These are phyloP conservation scores for Podargus strigoides DNA, from an alignment of 2,797 vertebrate genomes.

Conservation along the genomic window DNA sequence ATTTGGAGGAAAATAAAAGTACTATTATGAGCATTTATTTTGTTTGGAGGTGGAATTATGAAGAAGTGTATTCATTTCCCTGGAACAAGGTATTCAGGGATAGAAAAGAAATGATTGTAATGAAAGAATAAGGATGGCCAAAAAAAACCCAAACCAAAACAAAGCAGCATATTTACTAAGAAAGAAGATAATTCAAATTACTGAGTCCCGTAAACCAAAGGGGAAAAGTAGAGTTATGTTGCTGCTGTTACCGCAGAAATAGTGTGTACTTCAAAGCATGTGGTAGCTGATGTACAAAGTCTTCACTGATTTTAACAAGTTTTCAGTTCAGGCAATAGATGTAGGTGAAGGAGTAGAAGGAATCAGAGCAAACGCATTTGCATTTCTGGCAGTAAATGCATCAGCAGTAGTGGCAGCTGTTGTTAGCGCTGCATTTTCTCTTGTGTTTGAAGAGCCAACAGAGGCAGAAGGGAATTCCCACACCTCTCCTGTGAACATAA, in stretches of 20 bases:
- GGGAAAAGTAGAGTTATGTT: neutral
- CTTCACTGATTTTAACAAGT: neutral
- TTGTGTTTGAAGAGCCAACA: neutral
- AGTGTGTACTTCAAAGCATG: neutral
- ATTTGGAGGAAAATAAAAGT: neutral
- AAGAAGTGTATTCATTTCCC: neutral
- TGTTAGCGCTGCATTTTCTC: neutral
- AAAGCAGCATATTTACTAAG: neutral
- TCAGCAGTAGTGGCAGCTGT: neutral
- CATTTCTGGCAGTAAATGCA: neutral
- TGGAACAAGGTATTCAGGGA: neutral
- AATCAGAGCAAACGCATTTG: neutral
- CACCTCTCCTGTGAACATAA: neutral
- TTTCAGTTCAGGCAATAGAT: neutral
- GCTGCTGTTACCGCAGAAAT: neutral
- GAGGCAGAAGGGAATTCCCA: neutral
- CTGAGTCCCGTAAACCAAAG: neutral
- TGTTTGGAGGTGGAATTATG: neutral
- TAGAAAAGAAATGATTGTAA: neutral
- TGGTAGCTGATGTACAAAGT: neutral
- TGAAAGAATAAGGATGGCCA: neutral
- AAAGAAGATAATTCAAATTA: neutral
- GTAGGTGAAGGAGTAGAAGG: neutral
- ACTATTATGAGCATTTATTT: neutral
- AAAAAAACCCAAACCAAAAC: too few species aligned